Base-by-base conservation (phyloP, 64 coral and sea anemone species). In the Pocillopora damicornis region DNA sequence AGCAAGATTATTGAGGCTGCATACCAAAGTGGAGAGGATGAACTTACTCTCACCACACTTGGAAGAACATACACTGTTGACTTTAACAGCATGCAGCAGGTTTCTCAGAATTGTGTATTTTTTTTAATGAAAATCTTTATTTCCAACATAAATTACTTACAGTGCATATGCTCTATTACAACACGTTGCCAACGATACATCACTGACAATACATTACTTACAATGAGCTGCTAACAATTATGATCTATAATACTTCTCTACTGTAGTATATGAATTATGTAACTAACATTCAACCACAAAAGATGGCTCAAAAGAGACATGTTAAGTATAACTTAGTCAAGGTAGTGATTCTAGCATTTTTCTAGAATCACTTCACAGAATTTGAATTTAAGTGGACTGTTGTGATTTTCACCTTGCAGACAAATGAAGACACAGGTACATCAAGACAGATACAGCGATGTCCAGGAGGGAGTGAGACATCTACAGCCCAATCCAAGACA, bases 51-150 rank as follows among this genome's bases (percentile, higher is more conserved):
- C 9, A 92, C 93, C 16, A 99, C 97, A 37, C 89, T 99, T 73
- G 97, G 97, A 61, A 89, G 97, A 77, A 99, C 88, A 11, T 99
- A 99, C 86, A 99, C 93, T 45, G 87, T 99, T n/a, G 97, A 99
- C 68, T 99, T 99, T 58, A 99, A 95, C 76, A 91, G 88, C 58
- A 95, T 99, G 93, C 97, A 99, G 78, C 97, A 99, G 97, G 97
- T 99, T 58, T 10, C 42, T 5, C 37, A 13, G 56, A 0, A 35
- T 37, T 35, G 9, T 82, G 20, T n/a, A 63, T 37, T 18, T 23
- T 61, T 30, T n/a, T 61, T 61, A 20, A 34, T 34, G 35, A 16
- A 30, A 37, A 9, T 37, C n/a, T 37, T 22, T 77, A 30, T 8
- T 77, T 6, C 0, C 3, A 30, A 30, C 30, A 30, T 30, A 30